phyloP scores from a whole-genome alignment of 2,797 vertebrate genomes.

The Trematomus bernacchii region DNA sequence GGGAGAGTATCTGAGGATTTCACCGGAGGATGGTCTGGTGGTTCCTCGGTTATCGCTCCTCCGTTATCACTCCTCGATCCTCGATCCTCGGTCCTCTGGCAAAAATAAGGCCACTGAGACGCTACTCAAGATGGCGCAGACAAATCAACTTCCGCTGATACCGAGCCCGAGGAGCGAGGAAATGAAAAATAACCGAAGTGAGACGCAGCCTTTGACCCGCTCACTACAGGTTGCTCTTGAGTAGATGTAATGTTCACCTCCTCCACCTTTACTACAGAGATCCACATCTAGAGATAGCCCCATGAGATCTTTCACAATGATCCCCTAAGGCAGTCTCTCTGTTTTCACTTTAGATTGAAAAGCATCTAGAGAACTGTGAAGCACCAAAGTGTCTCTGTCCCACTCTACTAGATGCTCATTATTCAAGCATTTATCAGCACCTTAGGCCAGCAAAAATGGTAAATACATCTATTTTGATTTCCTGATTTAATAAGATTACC shows the following conservation, averaged over 20 bases:
- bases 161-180: no score
- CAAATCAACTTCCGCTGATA: no score
- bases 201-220: no score
- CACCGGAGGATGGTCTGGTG: no score
- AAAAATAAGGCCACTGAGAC: no score
- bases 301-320: constrained; percentile 46
- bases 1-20: no score
- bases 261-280: constrained; percentile 42
- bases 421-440: constrained; percentile 14
- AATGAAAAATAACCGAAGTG: no score
- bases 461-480: not conserved
- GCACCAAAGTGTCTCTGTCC: constrained; percentile 15
- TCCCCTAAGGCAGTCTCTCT: constrained; percentile 33
- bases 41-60: no score
- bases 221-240: constrained; percentile 36
- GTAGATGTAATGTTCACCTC: constrained; percentile 52
- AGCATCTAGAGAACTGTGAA: constrained; percentile 33
- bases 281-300: constrained; percentile 33
- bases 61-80: no score
- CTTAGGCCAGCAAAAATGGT: not conserved
- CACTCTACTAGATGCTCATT: constrained; percentile 27
- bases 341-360: constrained; percentile 53
- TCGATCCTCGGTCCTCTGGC: no score
- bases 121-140: no score
- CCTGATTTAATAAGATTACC: not conserved